Evolutionary conservation across 2,888 invertebrate species (phyloP).

Genomic region (Osmoderma eremita): DNA sequence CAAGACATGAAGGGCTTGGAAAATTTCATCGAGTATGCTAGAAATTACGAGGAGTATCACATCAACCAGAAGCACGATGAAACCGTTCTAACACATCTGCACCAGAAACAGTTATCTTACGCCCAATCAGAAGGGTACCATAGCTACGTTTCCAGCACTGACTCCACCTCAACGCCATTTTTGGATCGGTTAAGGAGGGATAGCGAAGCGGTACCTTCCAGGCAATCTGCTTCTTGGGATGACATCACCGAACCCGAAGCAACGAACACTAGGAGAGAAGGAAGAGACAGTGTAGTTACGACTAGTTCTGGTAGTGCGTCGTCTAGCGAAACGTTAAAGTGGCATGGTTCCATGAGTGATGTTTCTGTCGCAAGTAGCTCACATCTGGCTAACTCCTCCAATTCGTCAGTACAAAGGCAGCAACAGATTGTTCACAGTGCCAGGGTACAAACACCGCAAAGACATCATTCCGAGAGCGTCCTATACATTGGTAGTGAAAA

Average conservation of each 20-base stretch:
- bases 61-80: slow-evolving; percentile 61
- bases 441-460: slow-evolving; percentile 79
- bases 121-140: slow-evolving; percentile 84
- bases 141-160: slow-evolving; percentile 81
- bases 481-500: slow-evolving; percentile 70
- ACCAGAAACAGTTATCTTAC: slow-evolving; percentile 79
- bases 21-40: slow-evolving; percentile 76
- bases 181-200: slow-evolving; percentile 76
- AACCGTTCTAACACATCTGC: slow-evolving; percentile 65
- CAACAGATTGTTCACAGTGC: slow-evolving; percentile 82
- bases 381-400: slow-evolving; percentile 64
- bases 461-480: slow-evolving; percentile 81
- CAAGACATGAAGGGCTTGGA: slow-evolving; percentile 63
- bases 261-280: slow-evolving; percentile 58
- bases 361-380: slow-evolving; percentile 72
- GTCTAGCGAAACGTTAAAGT: slow-evolving; percentile 82
- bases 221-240: slow-evolving; percentile 62
- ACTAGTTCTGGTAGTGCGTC: slow-evolving; percentile 71
- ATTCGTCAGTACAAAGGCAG: slow-evolving; percentile 62
- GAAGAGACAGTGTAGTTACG: slow-evolving; percentile 72
- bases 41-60: slow-evolving; percentile 67
- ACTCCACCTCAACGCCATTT: slow-evolving; percentile 80
- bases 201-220: slow-evolving; percentile 66
- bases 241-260: slow-evolving; percentile 56
- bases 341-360: slow-evolving; percentile 81